Percentiles rank a stretch among this genome's conserved stretches.
Evolutionary conservation across 2,888 invertebrate genomes (phyloP).

Genomic region (Coelogynopora nodosa): DNA sequence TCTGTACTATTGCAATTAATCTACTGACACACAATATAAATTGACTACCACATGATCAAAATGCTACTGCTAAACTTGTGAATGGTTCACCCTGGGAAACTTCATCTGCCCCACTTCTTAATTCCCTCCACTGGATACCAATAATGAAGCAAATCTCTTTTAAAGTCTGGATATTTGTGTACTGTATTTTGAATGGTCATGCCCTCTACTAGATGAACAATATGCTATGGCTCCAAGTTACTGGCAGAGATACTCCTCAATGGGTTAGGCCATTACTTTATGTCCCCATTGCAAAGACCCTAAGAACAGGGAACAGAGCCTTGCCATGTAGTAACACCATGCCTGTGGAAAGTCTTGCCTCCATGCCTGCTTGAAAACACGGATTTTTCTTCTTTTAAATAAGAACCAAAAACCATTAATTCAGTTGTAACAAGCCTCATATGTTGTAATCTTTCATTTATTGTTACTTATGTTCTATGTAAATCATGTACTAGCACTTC

Average conservation of each 20-base stretch:
- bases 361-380: neutral
- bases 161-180: neutral
- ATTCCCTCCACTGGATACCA: no score
- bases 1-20: no score
- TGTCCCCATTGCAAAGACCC: neutral
- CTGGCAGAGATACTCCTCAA: no score
- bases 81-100: no score
- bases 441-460: neutral
- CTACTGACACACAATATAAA: no score
- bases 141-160: neutral
- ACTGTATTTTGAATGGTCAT: neutral
- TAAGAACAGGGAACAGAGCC: neutral
- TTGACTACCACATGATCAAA: no score
- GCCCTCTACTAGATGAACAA: neutral
- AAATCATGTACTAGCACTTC: neutral
- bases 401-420: neutral
- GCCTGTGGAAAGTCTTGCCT: neutral
- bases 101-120: no score
- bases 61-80: no score
- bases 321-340: neutral
- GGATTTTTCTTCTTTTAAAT: neutral
- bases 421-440: neutral
- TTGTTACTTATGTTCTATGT: neutral
- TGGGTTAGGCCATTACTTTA: neutral
- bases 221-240: neutral